These are phyloP conservation scores for Spongilla lacustris DNA, from an alignment of 37 sponge, comb jelly and placozoan genomes.

Conservation along the genomic window DNA sequence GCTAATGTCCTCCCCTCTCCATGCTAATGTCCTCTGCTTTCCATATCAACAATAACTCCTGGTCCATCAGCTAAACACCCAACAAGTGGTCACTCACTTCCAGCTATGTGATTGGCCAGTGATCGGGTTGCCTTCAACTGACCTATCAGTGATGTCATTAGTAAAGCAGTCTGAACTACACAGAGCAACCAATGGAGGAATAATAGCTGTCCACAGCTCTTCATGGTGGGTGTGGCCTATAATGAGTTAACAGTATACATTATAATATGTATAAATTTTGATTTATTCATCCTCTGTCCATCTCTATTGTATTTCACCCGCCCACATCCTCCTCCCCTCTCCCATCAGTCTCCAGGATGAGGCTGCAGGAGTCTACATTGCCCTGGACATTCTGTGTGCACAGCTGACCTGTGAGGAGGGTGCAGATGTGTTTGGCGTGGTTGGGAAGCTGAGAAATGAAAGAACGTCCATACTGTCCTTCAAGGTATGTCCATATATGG, in stretches of 20 bases:
- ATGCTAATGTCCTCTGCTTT: too few relatives aligned
- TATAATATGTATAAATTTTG: too few relatives aligned
- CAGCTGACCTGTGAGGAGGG: slow-evolving; percentile 71
- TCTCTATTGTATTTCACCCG: too few relatives aligned
- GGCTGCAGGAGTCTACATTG: slow-evolving; percentile 44
- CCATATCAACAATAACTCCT: too few relatives aligned
- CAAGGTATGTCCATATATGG: slow-evolving; percentile 41
- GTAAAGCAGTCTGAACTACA: slow-evolving; percentile 7
- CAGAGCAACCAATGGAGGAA: slow-evolving; percentile 20
- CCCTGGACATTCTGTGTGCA: slow-evolving; percentile 60
- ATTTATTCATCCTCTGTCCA: too few relatives aligned
- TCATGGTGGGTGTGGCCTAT: background rate
- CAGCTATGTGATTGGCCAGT: slow-evolving; percentile 59
- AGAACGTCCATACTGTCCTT: slow-evolving; percentile 66
- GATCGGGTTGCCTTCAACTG: slow-evolving; percentile 35
- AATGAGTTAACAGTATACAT: background rate
- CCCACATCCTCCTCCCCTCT: too few relatives aligned
- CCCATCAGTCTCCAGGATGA: slow-evolving; percentile 6
- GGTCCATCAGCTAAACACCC: too few relatives aligned
- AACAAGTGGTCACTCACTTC: slow-evolving; percentile 26
- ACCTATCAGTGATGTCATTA: slow-evolving; percentile 21
- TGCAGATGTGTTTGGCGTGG: slow-evolving; percentile 78
- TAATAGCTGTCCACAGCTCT: slow-evolving; percentile 20
- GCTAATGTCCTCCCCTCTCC: too few relatives aligned
- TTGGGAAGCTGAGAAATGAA: slow-evolving; percentile 55